A percentile compares a stretch with the other conserved stretches of the same genome.
phyloP scores from a whole-genome alignment of 1,140 invertebrate species.

The Zaprionus africanus region DNA sequence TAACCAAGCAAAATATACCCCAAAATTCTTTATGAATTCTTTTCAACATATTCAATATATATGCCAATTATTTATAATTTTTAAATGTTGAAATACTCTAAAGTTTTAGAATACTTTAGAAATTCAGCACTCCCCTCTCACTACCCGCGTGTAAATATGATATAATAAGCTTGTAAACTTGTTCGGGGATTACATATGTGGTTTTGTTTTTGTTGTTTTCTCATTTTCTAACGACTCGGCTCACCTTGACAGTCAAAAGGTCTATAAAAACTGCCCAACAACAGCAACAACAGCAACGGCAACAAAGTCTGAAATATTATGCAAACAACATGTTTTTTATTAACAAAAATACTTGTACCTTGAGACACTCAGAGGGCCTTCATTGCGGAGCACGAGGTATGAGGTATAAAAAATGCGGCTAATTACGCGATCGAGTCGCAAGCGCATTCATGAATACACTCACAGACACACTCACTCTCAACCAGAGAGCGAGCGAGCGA shows the following conservation, averaged over 20 bases:
- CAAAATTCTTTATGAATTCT: background rate
- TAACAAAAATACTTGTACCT: constrained; percentile 55
- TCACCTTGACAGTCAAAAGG: constrained; percentile 60
- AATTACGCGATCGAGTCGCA: constrained; percentile 55
- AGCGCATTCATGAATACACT: constrained; percentile 11
- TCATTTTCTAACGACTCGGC: constrained; percentile 12
- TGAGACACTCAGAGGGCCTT: constrained; percentile 61
- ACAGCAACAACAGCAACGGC: constrained; percentile 13
- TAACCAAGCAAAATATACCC: background rate
- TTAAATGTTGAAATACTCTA: background rate
- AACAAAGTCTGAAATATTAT: constrained; percentile 47
- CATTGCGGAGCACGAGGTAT: constrained; percentile 18
- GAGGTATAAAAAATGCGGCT: constrained; percentile 62
- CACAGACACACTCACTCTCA: constrained; percentile 18
- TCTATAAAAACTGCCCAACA: constrained; percentile 25
- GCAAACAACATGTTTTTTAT: constrained; percentile 66
- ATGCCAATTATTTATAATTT: background rate
- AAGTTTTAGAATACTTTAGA: background rate
- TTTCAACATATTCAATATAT: background rate
- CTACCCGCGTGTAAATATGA: background rate
- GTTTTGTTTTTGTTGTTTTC: constrained; percentile 2
- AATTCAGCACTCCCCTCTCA: background rate
- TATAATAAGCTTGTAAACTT: constrained; percentile 3
- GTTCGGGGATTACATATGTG: constrained; percentile 15
- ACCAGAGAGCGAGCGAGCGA: background rate